A percentile compares a stretch with the other conserved stretches of the same genome.
Conservation (phyloP, 1,140 invertebrate genomes). For the Dendrolimus kikuchii region DNA sequence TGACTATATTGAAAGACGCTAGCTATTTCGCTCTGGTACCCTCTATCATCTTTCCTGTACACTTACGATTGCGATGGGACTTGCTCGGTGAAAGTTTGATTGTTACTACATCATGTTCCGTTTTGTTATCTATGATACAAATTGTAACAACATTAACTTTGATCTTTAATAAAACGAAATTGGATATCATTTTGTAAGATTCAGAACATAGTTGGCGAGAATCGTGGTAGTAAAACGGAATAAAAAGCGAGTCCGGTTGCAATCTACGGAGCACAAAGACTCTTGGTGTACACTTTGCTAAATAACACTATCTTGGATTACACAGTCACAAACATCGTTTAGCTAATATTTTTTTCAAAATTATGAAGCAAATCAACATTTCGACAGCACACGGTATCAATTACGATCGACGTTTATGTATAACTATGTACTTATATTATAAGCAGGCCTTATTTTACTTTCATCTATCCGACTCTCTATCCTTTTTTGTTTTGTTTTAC, state of each 20-base stretch:
- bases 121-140: constrained; percentile 15
- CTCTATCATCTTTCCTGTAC: constrained; percentile 68
- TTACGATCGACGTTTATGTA: too few species aligned
- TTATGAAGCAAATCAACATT: too few species aligned
- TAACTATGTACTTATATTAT: not conserved
- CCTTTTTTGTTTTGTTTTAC: constrained; percentile 48
- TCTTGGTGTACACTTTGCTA: constrained; percentile 73
- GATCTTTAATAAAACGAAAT: not conserved
- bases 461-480: constrained; percentile 55
- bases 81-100: constrained; percentile 35
- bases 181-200: not conserved
- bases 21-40: constrained; percentile 67
- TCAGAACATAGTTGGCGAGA: constrained; percentile 7
- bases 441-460: constrained; percentile 26
- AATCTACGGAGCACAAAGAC: constrained; percentile 71
- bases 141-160: not conserved
- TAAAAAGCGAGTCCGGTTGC: constrained; percentile 61
- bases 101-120: constrained; percentile 14
- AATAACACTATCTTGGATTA: constrained; percentile 71
- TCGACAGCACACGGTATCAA: too few species aligned
- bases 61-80: constrained; percentile 66
- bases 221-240: constrained; percentile 23
- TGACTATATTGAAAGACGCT: constrained; percentile 64
- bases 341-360: constrained; percentile 3
- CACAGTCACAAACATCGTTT: constrained; percentile 65